Evolutionary conservation across 2,797 vertebrate species (phyloP), one percentile per base, ranked within the genome.

Genomic region (Gastrophryne carolinensis): DNA sequence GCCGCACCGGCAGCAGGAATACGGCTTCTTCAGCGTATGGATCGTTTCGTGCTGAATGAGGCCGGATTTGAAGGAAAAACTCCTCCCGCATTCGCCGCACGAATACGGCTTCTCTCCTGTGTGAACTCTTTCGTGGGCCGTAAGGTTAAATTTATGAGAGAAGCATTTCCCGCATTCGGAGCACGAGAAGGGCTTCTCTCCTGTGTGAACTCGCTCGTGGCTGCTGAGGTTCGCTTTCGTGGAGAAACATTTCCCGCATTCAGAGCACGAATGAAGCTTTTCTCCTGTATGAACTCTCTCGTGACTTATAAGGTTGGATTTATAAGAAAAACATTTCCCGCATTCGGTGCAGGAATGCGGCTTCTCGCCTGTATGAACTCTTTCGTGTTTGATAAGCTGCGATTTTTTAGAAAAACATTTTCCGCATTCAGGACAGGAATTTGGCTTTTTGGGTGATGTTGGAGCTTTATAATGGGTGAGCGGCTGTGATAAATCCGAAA

Each of bases 1-100:
- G 10, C 50, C 44, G 29, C 65, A 68, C 37, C 56, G 49, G 2
- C 30, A 54, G 19, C 65, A 68, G 17, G 50, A 24, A 37, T 53
- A 68, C 1, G 65, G 65, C n/a, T 54, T 68, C 11, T 68, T 50
- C 24, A 49, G 49, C 0, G 65, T 68, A 23, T 68, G 65, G 8
- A 68, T 68, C 23, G 32, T 54, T 15, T 50, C 26, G 19, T 68
- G 65, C 26, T 29, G 19, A 15, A 53, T 50, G 39, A 68, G 65
- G 39, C 56, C 39, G 8, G 24, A 13, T 11, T 4, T 58, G 3
- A 17, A 15, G n/a, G 21, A 32, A 34, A 58, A 58, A 7, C 13
- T 12, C 10, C 34, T 58, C 26, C 29, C 56, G 34, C 56, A 58
- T 5, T 58, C 56, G 1, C 27, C 7, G 34, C 56, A 58, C 3